Percentiles rank a stretch among this genome's conserved stretches.
These are phyloP conservation scores for Odontesthes bonariensis DNA, from an alignment of 2,113 vertebrate species.

Conservation along the genomic window DNA sequence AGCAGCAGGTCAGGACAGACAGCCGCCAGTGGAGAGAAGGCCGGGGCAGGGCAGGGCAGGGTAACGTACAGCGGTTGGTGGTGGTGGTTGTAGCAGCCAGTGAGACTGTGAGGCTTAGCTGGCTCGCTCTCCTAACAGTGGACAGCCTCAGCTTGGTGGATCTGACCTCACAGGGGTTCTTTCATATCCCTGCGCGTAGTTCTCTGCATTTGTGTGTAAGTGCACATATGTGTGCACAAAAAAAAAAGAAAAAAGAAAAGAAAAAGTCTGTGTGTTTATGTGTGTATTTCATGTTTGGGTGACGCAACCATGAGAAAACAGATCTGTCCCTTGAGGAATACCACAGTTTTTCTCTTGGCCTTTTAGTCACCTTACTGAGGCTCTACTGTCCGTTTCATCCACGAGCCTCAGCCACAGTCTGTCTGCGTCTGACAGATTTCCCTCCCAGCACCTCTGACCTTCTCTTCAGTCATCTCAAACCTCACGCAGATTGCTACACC, in stretches of 20 bases:
- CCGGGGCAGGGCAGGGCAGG: constrained; percentile 61
- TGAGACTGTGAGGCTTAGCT: constrained; percentile 70
- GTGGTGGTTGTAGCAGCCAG: constrained; percentile 68
- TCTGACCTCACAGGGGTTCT: constrained; percentile 78
- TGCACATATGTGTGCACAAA: constrained; percentile 39
- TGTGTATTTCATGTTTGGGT: constrained; percentile 63
- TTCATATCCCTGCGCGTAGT: constrained; percentile 69
- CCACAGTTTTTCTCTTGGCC: constrained; percentile 59
- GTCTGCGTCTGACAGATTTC: constrained; percentile 62
- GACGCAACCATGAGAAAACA: constrained; percentile 69
- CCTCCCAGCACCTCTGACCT: constrained; percentile 59
- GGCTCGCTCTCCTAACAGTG: constrained; percentile 64
- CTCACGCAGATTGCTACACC: constrained; percentile 61
- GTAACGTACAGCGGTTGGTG: constrained; percentile 67
- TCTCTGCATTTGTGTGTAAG: constrained; percentile 61
- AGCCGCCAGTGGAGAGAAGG: constrained; percentile 65
- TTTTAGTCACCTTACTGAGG: constrained; percentile 66
- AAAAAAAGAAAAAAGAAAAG: constrained; percentile 37
- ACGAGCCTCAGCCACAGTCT: constrained; percentile 36
- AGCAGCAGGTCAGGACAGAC: constrained; percentile 64
- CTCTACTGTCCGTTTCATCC: constrained; percentile 51
- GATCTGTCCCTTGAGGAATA: constrained; percentile 56
- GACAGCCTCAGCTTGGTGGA: constrained; percentile 67
- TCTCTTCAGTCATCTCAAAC: constrained; percentile 54
- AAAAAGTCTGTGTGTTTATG: constrained; percentile 53